These are phyloP conservation scores for Falco naumanni DNA, from an alignment of 2,797 vertebrate species.

Conservation along the genomic window DNA sequence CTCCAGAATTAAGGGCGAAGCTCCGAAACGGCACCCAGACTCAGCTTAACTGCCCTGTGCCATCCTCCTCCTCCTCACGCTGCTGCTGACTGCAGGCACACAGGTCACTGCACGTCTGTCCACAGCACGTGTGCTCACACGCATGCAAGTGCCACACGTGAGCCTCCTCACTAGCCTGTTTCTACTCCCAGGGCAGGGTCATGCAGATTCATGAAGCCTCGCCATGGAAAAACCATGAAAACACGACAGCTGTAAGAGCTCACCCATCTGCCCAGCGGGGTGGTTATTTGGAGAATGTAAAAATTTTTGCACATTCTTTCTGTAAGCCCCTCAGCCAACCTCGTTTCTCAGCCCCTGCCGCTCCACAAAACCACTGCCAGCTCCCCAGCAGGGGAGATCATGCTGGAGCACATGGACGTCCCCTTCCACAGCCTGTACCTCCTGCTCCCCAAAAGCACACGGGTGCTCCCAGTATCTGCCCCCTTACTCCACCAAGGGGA, in stretches of 20 bases:
- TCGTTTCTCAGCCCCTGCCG: background rate
- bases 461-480: background rate
- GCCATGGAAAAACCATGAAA: background rate
- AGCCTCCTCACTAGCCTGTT: background rate
- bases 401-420: background rate
- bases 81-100: background rate
- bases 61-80: background rate
- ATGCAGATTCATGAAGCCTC: background rate
- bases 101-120: background rate
- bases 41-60: background rate
- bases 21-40: background rate
- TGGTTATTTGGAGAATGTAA: background rate
- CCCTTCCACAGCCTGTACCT: background rate
- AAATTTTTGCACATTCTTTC: background rate
- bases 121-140: background rate
- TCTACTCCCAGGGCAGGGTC: background rate
- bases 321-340: background rate
- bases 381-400: background rate
- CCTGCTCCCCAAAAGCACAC: background rate
- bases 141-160: rapidly evolving
- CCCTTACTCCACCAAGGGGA: background rate
- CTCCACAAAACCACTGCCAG: background rate
- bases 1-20: background rate
- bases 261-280: background rate
- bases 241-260: background rate